These are phyloP conservation scores for Rhinoptilus africanus DNA, from an alignment of 2,113 vertebrate species.

Conservation along the genomic window DNA sequence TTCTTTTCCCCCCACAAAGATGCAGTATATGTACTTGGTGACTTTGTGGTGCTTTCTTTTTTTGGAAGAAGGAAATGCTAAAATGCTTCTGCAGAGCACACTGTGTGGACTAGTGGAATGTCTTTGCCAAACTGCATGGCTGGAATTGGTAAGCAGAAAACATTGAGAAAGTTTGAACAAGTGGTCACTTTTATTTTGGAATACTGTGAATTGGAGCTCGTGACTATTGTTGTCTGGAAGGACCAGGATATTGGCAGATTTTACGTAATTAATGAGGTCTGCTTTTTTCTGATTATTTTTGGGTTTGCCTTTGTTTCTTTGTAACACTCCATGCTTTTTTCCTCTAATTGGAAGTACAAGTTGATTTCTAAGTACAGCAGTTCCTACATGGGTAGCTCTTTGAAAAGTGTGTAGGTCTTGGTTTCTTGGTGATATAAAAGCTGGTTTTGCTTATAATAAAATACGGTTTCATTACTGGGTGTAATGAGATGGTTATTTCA, in stretches of 20 bases:
- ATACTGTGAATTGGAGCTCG: neutral
- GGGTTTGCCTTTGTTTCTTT: neutral
- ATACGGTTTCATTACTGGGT: conserved; percentile 16
- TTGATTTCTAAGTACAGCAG: neutral
- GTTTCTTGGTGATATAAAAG: conserved; percentile 18
- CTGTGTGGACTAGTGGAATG: neutral
- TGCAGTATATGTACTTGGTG: neutral
- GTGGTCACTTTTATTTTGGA: neutral
- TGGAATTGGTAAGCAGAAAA: conserved; percentile 9
- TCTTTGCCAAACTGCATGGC: neutral
- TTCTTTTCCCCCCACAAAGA: neutral
- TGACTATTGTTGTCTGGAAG: neutral
- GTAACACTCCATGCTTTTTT: neutral
- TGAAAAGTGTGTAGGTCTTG: neutral
- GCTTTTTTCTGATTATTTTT: neutral
- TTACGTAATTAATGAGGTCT: neutral
- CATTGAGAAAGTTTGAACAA: neutral
- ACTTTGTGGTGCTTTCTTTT: neutral
- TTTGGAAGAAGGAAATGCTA: conserved; percentile 13
- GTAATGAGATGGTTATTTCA: conserved; percentile 51
- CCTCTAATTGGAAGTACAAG: neutral
- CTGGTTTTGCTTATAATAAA: conserved; percentile 64
- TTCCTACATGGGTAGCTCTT: neutral
- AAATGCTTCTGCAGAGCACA: neutral
- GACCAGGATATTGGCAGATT: neutral